Evolutionary conservation across 2,888 invertebrate species (phyloP).

Genomic region (Stenotaenia linearis): DNA sequence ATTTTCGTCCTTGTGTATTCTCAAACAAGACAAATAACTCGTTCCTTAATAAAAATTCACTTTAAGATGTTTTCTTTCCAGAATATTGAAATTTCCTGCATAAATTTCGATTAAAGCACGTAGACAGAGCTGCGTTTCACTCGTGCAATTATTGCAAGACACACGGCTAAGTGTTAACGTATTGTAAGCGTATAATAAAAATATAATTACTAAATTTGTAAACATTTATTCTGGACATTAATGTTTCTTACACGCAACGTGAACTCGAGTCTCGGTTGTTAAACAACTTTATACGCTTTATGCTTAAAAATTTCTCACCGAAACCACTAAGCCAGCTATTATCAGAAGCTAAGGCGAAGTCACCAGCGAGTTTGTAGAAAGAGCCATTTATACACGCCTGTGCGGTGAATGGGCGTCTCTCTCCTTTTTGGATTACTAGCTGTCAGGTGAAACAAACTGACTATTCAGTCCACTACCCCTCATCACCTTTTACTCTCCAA

Average conservation of each 20-base stretch:
- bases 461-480: slow-evolving; percentile 24
- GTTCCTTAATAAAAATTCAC: too few relatives aligned
- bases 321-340: slow-evolving; percentile 13
- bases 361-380: not conserved
- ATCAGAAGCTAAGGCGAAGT: not conserved
- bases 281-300: slow-evolving; percentile 2
- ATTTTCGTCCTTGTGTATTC: too few relatives aligned
- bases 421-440: slow-evolving; percentile 12
- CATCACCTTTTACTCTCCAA: slow-evolving; percentile 16
- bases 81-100: not conserved
- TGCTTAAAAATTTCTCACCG: not conserved
- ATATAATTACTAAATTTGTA: slow-evolving; percentile 1
- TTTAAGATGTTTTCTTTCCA: too few relatives aligned
- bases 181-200: not conserved
- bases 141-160: not conserved
- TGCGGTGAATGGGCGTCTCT: not conserved
- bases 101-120: not conserved
- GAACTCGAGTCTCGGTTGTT: not conserved
- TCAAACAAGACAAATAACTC: too few relatives aligned
- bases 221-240: slow-evolving; percentile 6
- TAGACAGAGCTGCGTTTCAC: not conserved
- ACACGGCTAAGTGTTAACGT: not conserved
- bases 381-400: not conserved
- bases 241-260: not conserved
- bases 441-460: slow-evolving; percentile 26